Evolutionary conservation across 2,888 invertebrate species (phyloP), one percentile per base, ranked within the genome.

Genomic region (Lycaena phlaeas): DNA sequence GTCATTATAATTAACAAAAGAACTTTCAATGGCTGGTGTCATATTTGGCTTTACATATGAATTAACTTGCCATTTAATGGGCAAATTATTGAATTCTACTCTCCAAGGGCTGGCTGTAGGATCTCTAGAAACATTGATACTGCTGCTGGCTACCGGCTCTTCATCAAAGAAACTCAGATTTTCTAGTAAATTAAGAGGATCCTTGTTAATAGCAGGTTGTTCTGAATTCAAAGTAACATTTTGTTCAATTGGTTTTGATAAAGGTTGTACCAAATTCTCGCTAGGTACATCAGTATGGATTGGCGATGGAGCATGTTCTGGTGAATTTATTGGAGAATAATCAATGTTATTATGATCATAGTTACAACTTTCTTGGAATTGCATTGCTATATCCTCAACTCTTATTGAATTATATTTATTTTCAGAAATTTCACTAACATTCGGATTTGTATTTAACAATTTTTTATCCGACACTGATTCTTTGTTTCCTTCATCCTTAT

Each of bases 1-100:
- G 17, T 72, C 71, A 52, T 66, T 65, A 30, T 65, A 56, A 43
- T 71, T 70, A 1, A 81, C 64, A 41, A 76, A 84, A 3, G 84
- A 84, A 41, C 72, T 65, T 45, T 85, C 85, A 11, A 81, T 68
- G 7, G 85, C 79, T 27, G 85, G 85, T 29, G 85, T 85, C 85
- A 85, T 82, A 43, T 85, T 77, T 5, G 85, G 49, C 50, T 85
- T 85, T 0, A 84, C 64, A 57, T 82, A 77, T 4, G 76, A 65
- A 44, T 84, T 78, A 3, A 61, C 68, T 41, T 69, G 79, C 84
- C 84, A 85, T 57, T 70, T 85, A 41, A 81, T 73, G 3, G 81
- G 78, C 36, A 84, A 57, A 40, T 56, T 71, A 9, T 63, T 64
- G 55, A 79, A 84, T 50, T 85, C 77, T 1, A 70, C 74, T 42